Conservation (phyloP, 2,113 vertebrate genomes). For the Gallinago jamesoni region DNA sequence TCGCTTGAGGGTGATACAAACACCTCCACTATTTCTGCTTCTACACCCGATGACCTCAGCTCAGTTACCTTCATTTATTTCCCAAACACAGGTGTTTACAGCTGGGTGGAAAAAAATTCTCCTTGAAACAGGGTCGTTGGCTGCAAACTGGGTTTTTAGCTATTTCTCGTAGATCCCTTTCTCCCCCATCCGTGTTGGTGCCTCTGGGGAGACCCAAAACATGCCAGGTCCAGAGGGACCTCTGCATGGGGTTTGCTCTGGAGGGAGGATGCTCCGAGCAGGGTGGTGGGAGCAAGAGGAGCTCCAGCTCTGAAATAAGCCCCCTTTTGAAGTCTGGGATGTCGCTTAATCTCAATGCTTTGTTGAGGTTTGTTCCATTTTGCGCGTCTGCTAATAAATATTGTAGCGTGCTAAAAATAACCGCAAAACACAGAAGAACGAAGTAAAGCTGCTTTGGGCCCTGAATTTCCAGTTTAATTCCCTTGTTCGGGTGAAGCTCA, state of each 20-base stretch:
- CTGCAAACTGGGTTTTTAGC: background rate
- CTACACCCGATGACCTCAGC: fast-evolving
- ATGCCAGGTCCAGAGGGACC: fast-evolving
- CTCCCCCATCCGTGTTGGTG: fast-evolving
- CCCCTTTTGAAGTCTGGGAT: constrained; percentile 40
- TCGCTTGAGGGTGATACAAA: background rate
- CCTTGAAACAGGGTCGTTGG: background rate
- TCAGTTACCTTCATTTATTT: background rate
- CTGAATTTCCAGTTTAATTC: constrained; percentile 10
- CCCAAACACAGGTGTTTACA: fast-evolving
- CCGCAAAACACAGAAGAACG: background rate
- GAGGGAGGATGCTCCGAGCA: background rate
- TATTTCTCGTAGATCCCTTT: fast-evolving
- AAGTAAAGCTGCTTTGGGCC: background rate
- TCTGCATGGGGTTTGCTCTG: background rate
- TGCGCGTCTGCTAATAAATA: constrained; percentile 40
- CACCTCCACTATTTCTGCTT: fast-evolving
- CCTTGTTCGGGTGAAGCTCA: background rate
- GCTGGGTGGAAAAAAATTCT: background rate
- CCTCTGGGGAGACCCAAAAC: background rate
- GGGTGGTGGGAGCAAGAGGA: background rate
- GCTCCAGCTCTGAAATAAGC: background rate
- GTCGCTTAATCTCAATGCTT: background rate
- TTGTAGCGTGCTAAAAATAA: constrained; percentile 35
- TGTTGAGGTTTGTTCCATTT: constrained; percentile 31